phyloP scores from a whole-genome alignment of 2,113 vertebrate genomes.

The Anser brachyrhynchus region DNA sequence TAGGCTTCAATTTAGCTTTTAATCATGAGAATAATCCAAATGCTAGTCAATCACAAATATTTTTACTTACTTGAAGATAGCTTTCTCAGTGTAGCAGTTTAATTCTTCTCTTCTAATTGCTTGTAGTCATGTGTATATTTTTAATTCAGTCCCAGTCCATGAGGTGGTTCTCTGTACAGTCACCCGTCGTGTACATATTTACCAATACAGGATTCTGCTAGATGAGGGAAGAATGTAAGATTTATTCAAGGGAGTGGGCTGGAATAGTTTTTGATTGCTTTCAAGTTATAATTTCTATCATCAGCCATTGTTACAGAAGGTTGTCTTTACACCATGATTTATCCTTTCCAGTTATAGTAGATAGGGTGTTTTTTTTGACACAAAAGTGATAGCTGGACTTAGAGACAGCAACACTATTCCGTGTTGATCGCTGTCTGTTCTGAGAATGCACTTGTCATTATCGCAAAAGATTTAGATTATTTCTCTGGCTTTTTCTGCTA shows the following conservation, averaged over 20 bases:
- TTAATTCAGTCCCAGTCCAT: background rate
- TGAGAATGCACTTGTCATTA: background rate
- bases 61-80: background rate
- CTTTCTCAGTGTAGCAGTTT: background rate
- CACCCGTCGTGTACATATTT: fast-evolving
- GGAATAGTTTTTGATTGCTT: background rate
- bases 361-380: background rate
- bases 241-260: background rate
- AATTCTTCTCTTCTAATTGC: background rate
- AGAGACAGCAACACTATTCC: background rate
- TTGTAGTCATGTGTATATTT: background rate
- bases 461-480: background rate
- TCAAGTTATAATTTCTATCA: background rate
- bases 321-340: background rate
- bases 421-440: background rate
- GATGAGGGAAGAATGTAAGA: background rate
- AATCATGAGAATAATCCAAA: background rate
- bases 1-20: background rate
- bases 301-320: background rate
- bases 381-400: background rate
- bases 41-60: background rate
- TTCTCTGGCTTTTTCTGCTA: background rate
- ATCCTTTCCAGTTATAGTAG: background rate
- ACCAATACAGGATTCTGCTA: background rate
- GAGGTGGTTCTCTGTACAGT: background rate